Base-by-base conservation (phyloP, 2,797 vertebrate genomes). In the Parauchenoglanis punctatus region DNA sequence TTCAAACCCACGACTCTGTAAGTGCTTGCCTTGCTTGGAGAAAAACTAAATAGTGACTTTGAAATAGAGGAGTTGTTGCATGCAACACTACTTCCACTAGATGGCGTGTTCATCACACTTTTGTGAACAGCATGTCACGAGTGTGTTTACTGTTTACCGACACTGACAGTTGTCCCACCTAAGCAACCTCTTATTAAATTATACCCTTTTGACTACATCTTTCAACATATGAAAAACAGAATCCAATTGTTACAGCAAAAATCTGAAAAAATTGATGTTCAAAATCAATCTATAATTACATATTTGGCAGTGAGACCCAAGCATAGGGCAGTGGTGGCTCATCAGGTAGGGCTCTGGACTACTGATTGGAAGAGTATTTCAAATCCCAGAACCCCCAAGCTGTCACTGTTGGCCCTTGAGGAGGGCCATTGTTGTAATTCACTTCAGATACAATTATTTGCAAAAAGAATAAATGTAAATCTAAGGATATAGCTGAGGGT, bases 81-180 rank as follows among this genome's bases (percentile, higher is more conserved):
- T 46, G 25, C 23, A 75, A 17, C 31, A 59, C 63, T 67, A 81
- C 12, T 1, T 46, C 91, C 90, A 90, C 91, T 40, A 92, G 88
- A 87, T 80, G 91, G 90, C 87, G 63, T 46, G n/a, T 56, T 54
- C 31, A 40, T 49, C 85, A 89, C 46, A 78, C 46, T 25, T 35
- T 56, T 56, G 17, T 73, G 40, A 56, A 31, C 40, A 58, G 17
- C 61, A 72, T 28, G 54, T 82, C 49, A 86, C 35, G 12, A 18
- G 76, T 81, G 28, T 78, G 31, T 44, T 67, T 23, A 35, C 18
- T 12, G n/a, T 76, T 63, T 35, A 6, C 59, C 20, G 49, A 12
- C 10, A n/a, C 68, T 68, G 46, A 83, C 2, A 7, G 20, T 7
- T 70, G 12, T 28, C 52, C 70, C 25, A 49, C 23, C 8, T 56